Conservation (phyloP, 2,888 invertebrate species). For the Venusia cambrica region DNA sequence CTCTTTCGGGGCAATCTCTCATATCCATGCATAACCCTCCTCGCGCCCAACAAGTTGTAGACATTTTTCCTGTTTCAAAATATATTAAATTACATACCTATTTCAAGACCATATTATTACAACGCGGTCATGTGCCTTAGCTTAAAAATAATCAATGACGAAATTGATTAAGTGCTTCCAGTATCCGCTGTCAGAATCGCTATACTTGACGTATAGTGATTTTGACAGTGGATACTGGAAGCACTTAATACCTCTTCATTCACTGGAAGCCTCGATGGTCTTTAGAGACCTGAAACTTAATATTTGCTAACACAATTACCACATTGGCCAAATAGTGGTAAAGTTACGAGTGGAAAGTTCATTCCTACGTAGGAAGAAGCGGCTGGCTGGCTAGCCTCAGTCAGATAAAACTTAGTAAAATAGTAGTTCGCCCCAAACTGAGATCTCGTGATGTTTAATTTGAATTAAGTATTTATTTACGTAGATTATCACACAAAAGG, state of each 20-base stretch:
- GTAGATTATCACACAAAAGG: no score
- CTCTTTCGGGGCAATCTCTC: constrained; percentile 35
- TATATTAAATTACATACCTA: background rate
- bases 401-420: constrained; percentile 31
- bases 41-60: constrained; percentile 54
- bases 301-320: constrained; percentile 12
- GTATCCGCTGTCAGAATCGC: no score
- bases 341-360: constrained; percentile 25
- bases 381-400: constrained; percentile 19
- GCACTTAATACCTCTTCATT: no score
- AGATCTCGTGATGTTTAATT: no score
- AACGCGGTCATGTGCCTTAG: no score
- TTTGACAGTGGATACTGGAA: no score
- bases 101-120: background rate
- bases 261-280: no score
- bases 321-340: constrained; percentile 25
- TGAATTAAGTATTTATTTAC: no score
- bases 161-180: no score
- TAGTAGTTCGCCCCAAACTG: no score
- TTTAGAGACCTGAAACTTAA: constrained; percentile 10
- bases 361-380: constrained; percentile 16
- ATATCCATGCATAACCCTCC: constrained; percentile 50
- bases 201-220: no score
- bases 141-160: no score
- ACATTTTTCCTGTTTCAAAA: constrained; percentile 36